Base-by-base conservation (phyloP, 2,797 vertebrate genomes). In the Rhodeus uyekii region DNA sequence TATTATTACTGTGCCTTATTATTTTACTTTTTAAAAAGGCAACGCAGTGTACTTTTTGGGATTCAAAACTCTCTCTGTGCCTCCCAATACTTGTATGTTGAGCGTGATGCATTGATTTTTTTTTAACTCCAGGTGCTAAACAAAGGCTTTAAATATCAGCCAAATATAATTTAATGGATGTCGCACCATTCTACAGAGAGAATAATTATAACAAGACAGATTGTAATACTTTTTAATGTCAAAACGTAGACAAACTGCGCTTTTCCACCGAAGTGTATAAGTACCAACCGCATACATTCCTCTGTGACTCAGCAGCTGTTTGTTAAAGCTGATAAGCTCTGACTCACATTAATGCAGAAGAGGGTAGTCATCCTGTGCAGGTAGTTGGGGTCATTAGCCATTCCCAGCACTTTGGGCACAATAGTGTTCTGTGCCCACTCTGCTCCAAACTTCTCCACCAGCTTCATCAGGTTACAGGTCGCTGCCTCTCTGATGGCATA, bases 331-430 rank as follows among this genome's bases (percentile, higher is more conserved):
- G 39, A 67, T 46, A 18, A 72, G 42, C 32, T 24, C 10, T 53
- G 86, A 94, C 96, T 95, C 90, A 97, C 96, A 34, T 97, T 97
- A 87, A 97, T 96, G 90, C 96, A 98, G 92, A 98, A 98, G 5
- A 98, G 94, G 27, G 96, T 98, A 63, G 96, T 98, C 96, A 98
- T 98, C 85, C 96, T 95, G 89, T 98, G 96, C 84, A 97, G 94
- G 91, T 97, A 98, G 89, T 97, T 97, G 84, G 96, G 96, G 88
- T 97, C 96, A 9, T 96, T 95, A 73, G 96, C 96, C 96, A 98
- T 98, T 18, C 96, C 95, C 84, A 98, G 89, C 24, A 98, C 96
- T 91, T 96, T 97, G 81, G 96, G 96, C 13, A 98, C 94, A 0
- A 98, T 97, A 76, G 96, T 96, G 89, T 96, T 97, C 89, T 97